Evolutionary conservation across 2,113 vertebrate genomes (phyloP).

Genomic region (Laterallus jamaicensis): DNA sequence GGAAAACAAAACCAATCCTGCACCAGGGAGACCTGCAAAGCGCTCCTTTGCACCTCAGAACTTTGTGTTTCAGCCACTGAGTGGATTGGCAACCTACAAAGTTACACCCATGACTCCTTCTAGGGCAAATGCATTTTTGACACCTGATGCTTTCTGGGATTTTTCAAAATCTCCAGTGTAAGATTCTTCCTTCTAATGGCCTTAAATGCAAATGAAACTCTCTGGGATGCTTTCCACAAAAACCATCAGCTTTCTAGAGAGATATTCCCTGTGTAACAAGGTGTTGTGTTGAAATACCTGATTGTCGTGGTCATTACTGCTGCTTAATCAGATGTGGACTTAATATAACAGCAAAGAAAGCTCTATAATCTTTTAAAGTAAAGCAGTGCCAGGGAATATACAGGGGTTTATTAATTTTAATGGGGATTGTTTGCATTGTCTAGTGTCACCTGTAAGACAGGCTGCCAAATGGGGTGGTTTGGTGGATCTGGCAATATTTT

Average conservation of each 20-base stretch:
- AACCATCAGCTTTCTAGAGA: background rate
- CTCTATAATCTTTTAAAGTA: background rate
- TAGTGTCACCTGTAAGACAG: background rate
- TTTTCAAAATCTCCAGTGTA: constrained; percentile 60
- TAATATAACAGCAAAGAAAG: background rate
- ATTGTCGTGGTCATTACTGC: accelerated
- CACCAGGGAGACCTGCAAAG: constrained; percentile 41
- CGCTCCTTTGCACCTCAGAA: constrained; percentile 88
- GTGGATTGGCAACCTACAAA: constrained; percentile 79
- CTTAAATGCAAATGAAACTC: background rate
- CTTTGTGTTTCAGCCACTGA: constrained; percentile 86
- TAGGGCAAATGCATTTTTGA: constrained; percentile 81
- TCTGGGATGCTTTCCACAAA: background rate
- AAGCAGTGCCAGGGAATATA: background rate
- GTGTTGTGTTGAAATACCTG: background rate
- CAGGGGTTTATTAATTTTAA: background rate
- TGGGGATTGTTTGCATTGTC: background rate
- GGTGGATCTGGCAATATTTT: background rate
- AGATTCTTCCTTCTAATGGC: constrained; percentile 12
- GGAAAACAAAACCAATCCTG: background rate
- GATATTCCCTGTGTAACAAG: background rate
- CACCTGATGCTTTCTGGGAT: constrained; percentile 74
- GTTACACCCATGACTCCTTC: constrained; percentile 83
- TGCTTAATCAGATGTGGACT: background rate
- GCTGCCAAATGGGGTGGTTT: background rate